These are phyloP conservation scores for Brachionus calyciflorus DNA, from an alignment of 1,140 invertebrate species.

Conservation along the genomic window DNA sequence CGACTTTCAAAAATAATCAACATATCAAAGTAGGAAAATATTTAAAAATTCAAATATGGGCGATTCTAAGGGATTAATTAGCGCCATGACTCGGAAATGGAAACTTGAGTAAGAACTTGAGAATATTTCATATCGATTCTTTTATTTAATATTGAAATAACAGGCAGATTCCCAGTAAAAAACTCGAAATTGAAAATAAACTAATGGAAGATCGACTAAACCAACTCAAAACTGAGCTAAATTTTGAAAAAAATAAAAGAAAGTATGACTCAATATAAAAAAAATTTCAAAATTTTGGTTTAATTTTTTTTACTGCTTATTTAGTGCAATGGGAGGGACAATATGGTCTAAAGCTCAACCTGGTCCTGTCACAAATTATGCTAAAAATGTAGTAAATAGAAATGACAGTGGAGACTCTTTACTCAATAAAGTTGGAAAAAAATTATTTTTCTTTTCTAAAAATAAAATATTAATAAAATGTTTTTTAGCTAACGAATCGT, in stretches of 20 bases:
- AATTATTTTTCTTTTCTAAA: neutral
- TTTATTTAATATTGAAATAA: neutral
- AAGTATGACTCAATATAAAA: conserved; percentile 53
- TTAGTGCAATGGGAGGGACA: conserved; percentile 54
- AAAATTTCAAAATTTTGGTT: neutral
- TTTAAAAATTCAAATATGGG: neutral
- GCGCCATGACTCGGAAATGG: conserved; percentile 34
- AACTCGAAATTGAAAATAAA: conserved; percentile 55
- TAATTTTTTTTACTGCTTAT: conserved; percentile 43
- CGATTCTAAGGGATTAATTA: conserved; percentile 23
- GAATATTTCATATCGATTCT: neutral
- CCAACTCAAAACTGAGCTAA: conserved; percentile 58
- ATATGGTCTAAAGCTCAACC: conserved; percentile 56
- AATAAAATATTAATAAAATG: neutral
- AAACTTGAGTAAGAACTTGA: conserved; percentile 37
- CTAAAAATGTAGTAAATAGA: conserved; percentile 54
- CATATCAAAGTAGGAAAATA: too few species aligned
- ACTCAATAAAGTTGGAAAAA: neutral
- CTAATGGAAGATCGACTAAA: conserved; percentile 58
- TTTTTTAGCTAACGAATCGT: neutral
- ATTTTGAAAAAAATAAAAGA: conserved; percentile 57
- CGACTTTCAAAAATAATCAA: too few species aligned
- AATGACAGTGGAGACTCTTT: neutral
- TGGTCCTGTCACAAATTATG: conserved; percentile 54
- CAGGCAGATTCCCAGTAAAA: conserved; percentile 50